Evolutionary conservation across 1,140 invertebrate species (phyloP), one percentile per base, ranked within the genome.

Genomic region (Rhyacophila brunnea): DNA sequence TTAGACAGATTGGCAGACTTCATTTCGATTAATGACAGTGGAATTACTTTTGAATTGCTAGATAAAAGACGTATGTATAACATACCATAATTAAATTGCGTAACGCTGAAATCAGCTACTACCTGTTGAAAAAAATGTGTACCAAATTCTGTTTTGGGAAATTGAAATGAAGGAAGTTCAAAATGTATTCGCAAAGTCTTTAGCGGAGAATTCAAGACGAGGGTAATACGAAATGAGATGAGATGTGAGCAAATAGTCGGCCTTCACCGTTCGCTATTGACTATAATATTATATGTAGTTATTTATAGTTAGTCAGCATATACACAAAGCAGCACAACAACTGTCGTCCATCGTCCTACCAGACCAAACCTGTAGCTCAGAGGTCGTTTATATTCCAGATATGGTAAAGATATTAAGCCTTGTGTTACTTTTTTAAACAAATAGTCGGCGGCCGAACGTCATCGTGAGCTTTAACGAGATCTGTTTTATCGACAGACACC

Each of bases 341-440:
- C 17, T 43, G 54, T 45, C 54, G 52, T 46, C 52, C 42, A 42
- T 55, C 52, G 42, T 46, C 23, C 23, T 28, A 28, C 23, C 23
- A 28, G 9, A 46, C 52, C 54, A 57, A 57, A 57, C 54, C 54
- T 48, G 54, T 35, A 49, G 44, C 45, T 40, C 35, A 57, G 54
- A 57, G 54, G 54, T 57, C 54, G 42, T 36, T 57, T 36, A 14
- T 57, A 47, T 48, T 57, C 54, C 54, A 45, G 14, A 57, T 57
- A 57, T 57, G 46, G 54, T 47, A 32, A 57, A 57, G 44, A 55
- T 57, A 57, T 57, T 57, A 48, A 57, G 48, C 54, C 54, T 57
- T 57, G 54, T 57, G 54, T 57, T 57, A 57, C 54, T 57, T 57
- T 55, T 36, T 35, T 45, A 13, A 17, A 45, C 42, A 55, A 45